phyloP scores from a whole-genome alignment of 2,113 vertebrate species.

The Raja brachyura region DNA sequence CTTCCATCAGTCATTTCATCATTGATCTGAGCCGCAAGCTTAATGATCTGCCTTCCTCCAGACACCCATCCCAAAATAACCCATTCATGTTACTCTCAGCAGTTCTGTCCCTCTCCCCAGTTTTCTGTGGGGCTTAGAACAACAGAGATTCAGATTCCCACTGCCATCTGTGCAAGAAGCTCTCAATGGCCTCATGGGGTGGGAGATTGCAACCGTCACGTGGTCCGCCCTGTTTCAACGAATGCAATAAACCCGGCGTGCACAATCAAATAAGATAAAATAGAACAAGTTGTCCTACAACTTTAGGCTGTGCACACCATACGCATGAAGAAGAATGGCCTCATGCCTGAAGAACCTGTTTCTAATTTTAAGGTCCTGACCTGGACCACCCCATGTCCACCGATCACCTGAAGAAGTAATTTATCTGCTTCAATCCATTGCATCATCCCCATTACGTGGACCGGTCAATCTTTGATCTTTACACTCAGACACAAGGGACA shows the following conservation, averaged over 20 bases:
- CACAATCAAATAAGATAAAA: too few species aligned
- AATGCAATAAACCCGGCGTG: too few species aligned
- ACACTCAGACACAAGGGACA: too few species aligned
- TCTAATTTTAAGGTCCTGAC: not conserved
- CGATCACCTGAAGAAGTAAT: not conserved
- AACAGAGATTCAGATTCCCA: not conserved
- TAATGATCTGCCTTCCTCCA: not conserved
- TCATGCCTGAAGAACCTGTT: not conserved
- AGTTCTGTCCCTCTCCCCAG: not conserved
- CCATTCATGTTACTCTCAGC: not conserved
- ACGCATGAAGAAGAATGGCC: too few species aligned
- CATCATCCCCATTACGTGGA: not conserved
- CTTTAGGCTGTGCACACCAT: too few species aligned
- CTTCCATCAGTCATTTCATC: not conserved
- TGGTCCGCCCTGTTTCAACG: too few species aligned
- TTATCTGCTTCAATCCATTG: not conserved
- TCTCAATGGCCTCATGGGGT: not conserved
- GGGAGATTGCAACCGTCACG: too few species aligned
- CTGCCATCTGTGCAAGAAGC: not conserved
- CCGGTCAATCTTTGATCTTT: not conserved
- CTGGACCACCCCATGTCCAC: not conserved
- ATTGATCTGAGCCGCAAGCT: too few species aligned
- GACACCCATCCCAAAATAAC: not conserved
- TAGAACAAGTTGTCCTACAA: too few species aligned
- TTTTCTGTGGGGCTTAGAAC: not conserved